These are phyloP conservation scores for Drosophila nr. medialis DNA, from an alignment of 2,888 invertebrate species.

Conservation along the genomic window DNA sequence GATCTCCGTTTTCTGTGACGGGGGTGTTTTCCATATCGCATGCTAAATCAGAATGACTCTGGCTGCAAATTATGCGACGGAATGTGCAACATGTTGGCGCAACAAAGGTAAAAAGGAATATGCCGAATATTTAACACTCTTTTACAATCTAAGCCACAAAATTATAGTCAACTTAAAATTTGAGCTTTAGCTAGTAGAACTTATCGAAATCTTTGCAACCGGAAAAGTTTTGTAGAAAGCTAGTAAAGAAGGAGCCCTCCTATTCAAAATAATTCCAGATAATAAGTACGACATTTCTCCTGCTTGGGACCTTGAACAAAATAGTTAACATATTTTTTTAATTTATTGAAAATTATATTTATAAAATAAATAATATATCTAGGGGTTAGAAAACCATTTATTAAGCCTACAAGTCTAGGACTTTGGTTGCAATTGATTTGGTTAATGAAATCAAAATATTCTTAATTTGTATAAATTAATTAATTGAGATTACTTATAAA, in stretches of 20 bases:
- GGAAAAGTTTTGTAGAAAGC: too few relatives aligned
- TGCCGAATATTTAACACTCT: background rate
- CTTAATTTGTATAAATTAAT: background rate
- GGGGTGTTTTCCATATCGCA: conserved; percentile 50
- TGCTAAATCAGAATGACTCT: conserved; percentile 31
- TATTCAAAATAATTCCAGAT: too few relatives aligned
- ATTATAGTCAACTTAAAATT: too few relatives aligned
- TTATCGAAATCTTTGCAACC: background rate
- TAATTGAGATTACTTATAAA: background rate
- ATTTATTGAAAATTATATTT: background rate
- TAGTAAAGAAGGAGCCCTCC: too few relatives aligned
- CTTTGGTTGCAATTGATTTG: background rate
- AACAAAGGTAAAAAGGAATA: background rate
- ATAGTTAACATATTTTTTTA: background rate
- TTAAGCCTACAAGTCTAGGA: background rate
- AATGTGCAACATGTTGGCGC: conserved; percentile 41
- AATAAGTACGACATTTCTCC: too few relatives aligned
- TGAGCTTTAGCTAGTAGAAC: background rate
- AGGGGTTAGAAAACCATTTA: background rate
- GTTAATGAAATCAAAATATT: background rate
- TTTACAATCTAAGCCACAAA: too few relatives aligned
- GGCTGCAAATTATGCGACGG: conserved; percentile 12
- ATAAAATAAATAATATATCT: background rate
- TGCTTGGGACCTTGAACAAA: too few relatives aligned
- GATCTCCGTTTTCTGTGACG: conserved; percentile 30